Conservation (phyloP, 2,888 invertebrate species). For the Coecobrya sp. region DNA sequence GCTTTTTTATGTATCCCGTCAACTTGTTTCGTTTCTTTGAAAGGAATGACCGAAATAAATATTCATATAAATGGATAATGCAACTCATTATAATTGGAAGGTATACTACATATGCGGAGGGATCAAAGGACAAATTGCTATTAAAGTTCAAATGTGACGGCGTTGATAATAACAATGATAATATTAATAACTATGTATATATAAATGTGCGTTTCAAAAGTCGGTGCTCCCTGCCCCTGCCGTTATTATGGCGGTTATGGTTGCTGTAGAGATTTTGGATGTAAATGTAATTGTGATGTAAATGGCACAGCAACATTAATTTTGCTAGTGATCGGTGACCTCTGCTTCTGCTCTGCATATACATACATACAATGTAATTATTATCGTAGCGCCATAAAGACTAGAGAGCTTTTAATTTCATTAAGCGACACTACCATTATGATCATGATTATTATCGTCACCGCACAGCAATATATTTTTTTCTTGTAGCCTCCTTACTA, state of each 20-base stretch:
- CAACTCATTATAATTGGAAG: conserved; percentile 48
- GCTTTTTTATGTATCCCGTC: neutral
- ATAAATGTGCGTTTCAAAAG: conserved; percentile 21
- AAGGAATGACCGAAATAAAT: conserved; percentile 56
- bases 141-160: conserved; percentile 33
- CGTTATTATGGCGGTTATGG: neutral
- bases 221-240: neutral
- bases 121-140: conserved; percentile 47
- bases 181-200: conserved; percentile 9
- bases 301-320: neutral
- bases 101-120: conserved; percentile 45
- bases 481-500: neutral
- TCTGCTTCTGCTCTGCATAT: conserved; percentile 15
- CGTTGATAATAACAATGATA: conserved; percentile 17
- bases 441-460: conserved; percentile 41
- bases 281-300: neutral
- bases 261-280: neutral
- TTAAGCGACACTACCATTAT: conserved; percentile 40
- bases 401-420: conserved; percentile 62
- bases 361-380: conserved; percentile 18
- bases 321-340: conserved; percentile 42
- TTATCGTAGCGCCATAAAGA: conserved; percentile 58
- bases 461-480: neutral
- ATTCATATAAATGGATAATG: conserved; percentile 39
- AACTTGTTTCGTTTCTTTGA: conserved; percentile 19